Percentiles rank a stretch among this genome's conserved stretches.
Conservation (phyloP, 2,113 vertebrate species). For the Tricholaema leucomelas region DNA sequence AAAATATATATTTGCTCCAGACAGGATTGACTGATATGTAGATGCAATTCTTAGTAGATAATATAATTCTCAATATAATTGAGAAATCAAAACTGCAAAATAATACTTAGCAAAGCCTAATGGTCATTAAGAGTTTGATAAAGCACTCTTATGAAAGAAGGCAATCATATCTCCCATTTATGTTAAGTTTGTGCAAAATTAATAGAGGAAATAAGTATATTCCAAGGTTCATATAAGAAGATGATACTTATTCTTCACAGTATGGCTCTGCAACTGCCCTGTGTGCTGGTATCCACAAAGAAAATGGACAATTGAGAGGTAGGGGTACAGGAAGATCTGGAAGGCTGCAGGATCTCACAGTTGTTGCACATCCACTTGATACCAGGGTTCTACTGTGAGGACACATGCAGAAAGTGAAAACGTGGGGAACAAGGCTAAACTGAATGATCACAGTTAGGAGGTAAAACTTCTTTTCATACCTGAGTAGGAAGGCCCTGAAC, state of each 20-base stretch:
- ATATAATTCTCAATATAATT: background rate
- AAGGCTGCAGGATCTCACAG: background rate
- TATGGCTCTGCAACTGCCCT: background rate
- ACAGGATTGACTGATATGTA: background rate
- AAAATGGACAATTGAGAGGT: background rate
- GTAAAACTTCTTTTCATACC: background rate
- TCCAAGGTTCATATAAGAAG: background rate
- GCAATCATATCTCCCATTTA: background rate
- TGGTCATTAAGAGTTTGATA: slow-evolving; percentile 26
- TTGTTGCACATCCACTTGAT: rapidly evolving
- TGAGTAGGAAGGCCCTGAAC: background rate
- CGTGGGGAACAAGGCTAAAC: background rate
- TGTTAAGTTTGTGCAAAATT: background rate
- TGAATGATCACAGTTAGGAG: background rate
- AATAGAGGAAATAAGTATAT: background rate
- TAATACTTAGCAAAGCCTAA: background rate
- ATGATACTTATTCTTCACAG: background rate
- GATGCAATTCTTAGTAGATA: background rate
- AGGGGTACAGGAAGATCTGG: background rate
- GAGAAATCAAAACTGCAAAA: slow-evolving; percentile 59
- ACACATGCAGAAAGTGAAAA: background rate
- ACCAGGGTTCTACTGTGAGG: background rate
- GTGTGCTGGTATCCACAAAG: background rate
- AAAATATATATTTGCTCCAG: background rate
- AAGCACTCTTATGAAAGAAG: background rate